Conservation (phyloP, 2,888 invertebrate genomes). For the Boloria euphrosyne region DNA sequence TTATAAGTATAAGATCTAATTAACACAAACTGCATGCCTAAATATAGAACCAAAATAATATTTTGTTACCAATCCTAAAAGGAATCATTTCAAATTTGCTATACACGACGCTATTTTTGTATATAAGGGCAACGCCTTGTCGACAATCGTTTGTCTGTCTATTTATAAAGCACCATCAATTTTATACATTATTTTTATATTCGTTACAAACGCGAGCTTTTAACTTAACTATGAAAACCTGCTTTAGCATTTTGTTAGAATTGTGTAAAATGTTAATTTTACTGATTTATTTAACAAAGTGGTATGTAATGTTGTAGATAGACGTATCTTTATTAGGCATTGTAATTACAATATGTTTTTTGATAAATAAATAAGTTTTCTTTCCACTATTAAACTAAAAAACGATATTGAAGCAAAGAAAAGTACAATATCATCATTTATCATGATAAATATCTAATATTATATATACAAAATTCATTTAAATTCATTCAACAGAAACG, state of each 20-base stretch:
- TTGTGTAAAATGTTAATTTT: conserved; percentile 1
- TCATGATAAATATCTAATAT: too few relatives aligned
- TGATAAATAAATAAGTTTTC: too few relatives aligned
- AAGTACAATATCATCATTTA: too few relatives aligned
- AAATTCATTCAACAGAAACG: background rate
- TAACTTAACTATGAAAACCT: conserved; percentile 1
- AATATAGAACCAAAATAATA: conserved; percentile 1
- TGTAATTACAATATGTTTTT: too few relatives aligned
- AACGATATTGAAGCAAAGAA: too few relatives aligned
- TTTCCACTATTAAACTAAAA: too few relatives aligned
- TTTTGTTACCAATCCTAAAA: conserved; percentile 18
- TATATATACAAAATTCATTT: too few relatives aligned
- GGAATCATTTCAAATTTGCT: conserved; percentile 48
- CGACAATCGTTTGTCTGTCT: conserved; percentile 28
- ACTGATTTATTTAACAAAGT: background rate
- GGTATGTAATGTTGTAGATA: too few relatives aligned
- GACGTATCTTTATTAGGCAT: too few relatives aligned
- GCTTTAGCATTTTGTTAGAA: too few relatives aligned
- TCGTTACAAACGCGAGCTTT: conserved; percentile 21
- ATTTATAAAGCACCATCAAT: conserved; percentile 34
- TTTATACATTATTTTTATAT: conserved; percentile 18
- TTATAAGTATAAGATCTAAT: background rate
- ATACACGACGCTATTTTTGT: conserved; percentile 47
- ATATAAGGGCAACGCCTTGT: conserved; percentile 46
- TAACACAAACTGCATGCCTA: background rate